Evolutionary conservation across 2,888 invertebrate species (phyloP).

Genomic region (Dermolepida albohirtum): DNA sequence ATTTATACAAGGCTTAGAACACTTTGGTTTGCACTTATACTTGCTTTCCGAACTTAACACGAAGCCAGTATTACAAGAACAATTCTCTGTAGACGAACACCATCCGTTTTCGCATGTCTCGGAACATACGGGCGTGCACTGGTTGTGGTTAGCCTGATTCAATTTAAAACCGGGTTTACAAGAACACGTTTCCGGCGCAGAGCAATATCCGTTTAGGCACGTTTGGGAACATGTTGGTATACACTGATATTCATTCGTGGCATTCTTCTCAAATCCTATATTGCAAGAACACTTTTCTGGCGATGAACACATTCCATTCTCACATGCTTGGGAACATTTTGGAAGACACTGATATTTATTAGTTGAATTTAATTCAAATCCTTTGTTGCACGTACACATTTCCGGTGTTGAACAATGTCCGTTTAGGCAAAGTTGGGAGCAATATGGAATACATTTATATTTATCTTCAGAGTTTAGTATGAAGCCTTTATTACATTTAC

Average conservation of each 20-base stretch:
- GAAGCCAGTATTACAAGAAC: constrained; percentile 43
- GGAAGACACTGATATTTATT: constrained; percentile 27
- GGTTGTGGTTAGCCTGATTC: constrained; percentile 48
- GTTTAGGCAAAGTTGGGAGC: constrained; percentile 57
- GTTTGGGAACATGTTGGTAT: constrained; percentile 47
- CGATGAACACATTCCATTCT: constrained; percentile 40
- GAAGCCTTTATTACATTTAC: constrained; percentile 55
- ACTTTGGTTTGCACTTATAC: constrained; percentile 42
- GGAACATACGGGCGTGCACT: constrained; percentile 45
- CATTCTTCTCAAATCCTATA: constrained; percentile 18
- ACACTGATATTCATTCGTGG: constrained; percentile 46
- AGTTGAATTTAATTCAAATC: not conserved
- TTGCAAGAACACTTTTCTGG: constrained; percentile 48
- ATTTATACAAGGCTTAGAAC: constrained; percentile 48
- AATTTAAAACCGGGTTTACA: constrained; percentile 54
- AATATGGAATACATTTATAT: constrained; percentile 44
- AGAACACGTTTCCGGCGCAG: constrained; percentile 48
- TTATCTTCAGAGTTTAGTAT: constrained; percentile 47
- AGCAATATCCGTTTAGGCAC: constrained; percentile 51
- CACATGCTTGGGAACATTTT: constrained; percentile 48
- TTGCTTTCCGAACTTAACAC: constrained; percentile 1
- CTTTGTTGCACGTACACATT: constrained; percentile 44
- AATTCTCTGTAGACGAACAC: constrained; percentile 62
- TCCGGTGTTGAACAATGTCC: constrained; percentile 65
- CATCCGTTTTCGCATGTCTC: constrained; percentile 61